Percentiles rank a stretch among this genome's conserved stretches.
Conservation (phyloP, 2,113 vertebrate genomes). For the Chloebia gouldiae region DNA sequence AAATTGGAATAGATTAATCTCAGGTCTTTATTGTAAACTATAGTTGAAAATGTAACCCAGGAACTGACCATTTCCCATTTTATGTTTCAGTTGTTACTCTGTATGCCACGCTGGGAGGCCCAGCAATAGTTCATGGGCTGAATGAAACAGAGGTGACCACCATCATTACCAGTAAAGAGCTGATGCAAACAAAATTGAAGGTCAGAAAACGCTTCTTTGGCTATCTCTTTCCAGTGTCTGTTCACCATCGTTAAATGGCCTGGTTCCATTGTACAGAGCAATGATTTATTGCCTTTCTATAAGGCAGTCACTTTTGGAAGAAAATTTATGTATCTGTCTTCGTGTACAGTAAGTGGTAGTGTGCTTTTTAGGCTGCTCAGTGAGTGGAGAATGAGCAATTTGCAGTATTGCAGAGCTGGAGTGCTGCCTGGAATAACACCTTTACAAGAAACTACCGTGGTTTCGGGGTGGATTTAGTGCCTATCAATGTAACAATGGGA, state of each 20-base stretch:
- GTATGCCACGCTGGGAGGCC: constrained; percentile 91
- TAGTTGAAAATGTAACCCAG: background rate
- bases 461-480: background rate
- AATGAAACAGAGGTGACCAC: constrained; percentile 91
- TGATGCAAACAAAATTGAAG: constrained; percentile 91
- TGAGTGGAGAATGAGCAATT: background rate
- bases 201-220: constrained; percentile 65
- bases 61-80: background rate
- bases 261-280: background rate
- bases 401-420: background rate
- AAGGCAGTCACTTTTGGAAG: background rate
- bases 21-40: background rate
- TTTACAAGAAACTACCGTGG: background rate
- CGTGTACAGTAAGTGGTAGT: background rate
- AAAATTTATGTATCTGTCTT: background rate
- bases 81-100: constrained; percentile 87
- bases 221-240: background rate
- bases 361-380: background rate
- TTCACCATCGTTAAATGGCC: background rate
- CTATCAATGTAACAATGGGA: background rate
- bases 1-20: background rate
- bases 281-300: background rate
- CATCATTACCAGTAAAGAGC: constrained; percentile 92
- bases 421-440: background rate
- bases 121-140: constrained; percentile 89